Evolutionary conservation across 2,113 vertebrate genomes (phyloP).

Genomic region (Pseudopodoces humilis): DNA sequence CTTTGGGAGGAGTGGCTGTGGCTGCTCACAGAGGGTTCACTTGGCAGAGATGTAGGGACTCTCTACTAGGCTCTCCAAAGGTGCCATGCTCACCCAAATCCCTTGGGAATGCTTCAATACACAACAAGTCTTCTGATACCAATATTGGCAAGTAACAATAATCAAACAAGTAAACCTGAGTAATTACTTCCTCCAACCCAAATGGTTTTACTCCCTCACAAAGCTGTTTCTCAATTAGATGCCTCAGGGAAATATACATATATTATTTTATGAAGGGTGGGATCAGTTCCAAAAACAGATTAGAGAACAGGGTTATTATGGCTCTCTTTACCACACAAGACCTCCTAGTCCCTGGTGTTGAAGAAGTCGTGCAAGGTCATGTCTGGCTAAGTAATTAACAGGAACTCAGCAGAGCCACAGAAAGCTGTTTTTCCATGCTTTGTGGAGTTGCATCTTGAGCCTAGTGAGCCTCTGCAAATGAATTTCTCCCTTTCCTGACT

Average conservation of each 20-base stretch:
- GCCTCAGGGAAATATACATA: not conserved
- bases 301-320: not conserved
- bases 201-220: not conserved
- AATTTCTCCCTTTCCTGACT: not conserved
- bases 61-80: not conserved
- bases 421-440: conserved; percentile 28
- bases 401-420: conserved; percentile 24
- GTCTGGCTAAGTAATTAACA: conserved; percentile 39
- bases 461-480: not conserved
- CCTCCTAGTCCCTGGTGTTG: not conserved
- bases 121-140: not conserved
- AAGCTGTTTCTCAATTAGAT: not conserved
- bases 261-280: not conserved
- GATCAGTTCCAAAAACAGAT: not conserved
- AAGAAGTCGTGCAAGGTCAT: not conserved
- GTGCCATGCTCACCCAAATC: accelerated
- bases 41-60: not conserved
- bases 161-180: not conserved
- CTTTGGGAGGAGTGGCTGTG: not conserved
- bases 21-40: not conserved
- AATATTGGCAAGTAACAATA: not conserved
- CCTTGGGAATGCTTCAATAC: not conserved
- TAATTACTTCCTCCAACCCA: not conserved
- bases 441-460: not conserved
- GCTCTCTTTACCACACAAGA: not conserved